These are phyloP conservation scores for Helicoverpa armigera DNA, from an alignment of 1,140 invertebrate genomes.

Conservation along the genomic window DNA sequence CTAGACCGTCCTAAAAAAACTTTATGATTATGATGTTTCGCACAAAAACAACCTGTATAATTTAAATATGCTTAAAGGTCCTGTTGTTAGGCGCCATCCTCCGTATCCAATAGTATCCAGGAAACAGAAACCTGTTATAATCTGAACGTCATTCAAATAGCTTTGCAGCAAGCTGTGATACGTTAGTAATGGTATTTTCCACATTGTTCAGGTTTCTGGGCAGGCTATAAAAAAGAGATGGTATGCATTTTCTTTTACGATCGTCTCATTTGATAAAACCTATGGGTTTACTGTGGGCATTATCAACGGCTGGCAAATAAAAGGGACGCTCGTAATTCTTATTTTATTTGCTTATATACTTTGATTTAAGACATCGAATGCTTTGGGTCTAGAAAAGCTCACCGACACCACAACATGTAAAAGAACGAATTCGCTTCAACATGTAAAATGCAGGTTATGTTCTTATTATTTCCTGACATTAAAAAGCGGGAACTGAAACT, in stretches of 20 bases:
- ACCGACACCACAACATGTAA: not conserved
- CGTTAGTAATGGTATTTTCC: conserved; percentile 2
- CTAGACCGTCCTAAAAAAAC: not conserved
- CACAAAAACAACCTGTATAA: too few species aligned
- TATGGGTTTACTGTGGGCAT: not conserved
- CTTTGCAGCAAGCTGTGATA: conserved; percentile 3
- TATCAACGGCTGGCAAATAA: conserved; percentile 19
- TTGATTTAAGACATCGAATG: conserved; percentile 24
- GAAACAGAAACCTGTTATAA: not conserved
- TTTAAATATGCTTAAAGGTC: not conserved
- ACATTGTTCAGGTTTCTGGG: conserved; percentile 3
- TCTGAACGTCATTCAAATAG: conserved; percentile 8
- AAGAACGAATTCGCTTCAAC: too few species aligned
- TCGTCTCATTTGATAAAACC: conserved; percentile 3
- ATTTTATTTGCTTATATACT: conserved; percentile 10
- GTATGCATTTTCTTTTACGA: conserved; percentile 20
- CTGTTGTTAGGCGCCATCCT: not conserved
- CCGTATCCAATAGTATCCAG: not conserved
- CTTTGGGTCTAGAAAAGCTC: not conserved
- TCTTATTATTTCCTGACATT: too few species aligned
- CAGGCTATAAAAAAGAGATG: not conserved
- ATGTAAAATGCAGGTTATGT: too few species aligned
- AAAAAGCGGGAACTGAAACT: too few species aligned
- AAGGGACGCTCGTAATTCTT: conserved; percentile 17
- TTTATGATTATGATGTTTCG: not conserved